Percentiles rank a stretch among this genome's conserved stretches.
Evolutionary conservation across 2,888 invertebrate species (phyloP).

Genomic region (Protophormia terraenovae): DNA sequence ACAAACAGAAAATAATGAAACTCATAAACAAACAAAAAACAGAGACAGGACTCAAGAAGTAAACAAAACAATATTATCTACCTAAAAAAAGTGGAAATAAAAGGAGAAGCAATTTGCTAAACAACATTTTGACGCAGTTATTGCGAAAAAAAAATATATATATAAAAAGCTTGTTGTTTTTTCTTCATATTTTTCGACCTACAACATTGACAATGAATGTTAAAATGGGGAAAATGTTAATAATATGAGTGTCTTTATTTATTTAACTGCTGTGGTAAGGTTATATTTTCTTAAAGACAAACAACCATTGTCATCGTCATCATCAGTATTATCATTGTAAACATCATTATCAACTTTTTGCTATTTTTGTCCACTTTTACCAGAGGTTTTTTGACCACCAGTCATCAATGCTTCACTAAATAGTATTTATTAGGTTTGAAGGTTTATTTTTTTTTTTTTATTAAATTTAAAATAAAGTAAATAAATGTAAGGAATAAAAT

Average conservation of each 20-base stretch:
- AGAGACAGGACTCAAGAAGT: background rate
- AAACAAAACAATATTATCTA: background rate
- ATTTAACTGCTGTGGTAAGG: background rate
- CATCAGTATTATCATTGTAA: background rate
- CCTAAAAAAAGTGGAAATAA: background rate
- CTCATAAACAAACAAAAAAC: background rate
- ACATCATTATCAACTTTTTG: background rate
- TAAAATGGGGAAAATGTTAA: background rate
- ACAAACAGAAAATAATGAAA: background rate
- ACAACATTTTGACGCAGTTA: constrained; percentile 34
- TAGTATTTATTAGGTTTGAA: too few relatives aligned
- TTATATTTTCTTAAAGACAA: constrained; percentile 4
- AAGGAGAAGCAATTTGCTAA: constrained; percentile 21
- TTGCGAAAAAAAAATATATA: constrained; percentile 13
- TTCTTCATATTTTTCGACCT: background rate
- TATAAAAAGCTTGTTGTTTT: background rate
- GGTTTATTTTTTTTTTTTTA: too few relatives aligned
- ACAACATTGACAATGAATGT: background rate
- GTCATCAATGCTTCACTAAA: too few relatives aligned
- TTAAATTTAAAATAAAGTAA: too few relatives aligned
- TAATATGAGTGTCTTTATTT: background rate
- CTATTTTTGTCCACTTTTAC: background rate
- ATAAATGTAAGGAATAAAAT: too few relatives aligned
- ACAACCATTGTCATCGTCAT: background rate
- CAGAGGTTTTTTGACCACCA: too few relatives aligned